Base-by-base conservation (phyloP, 2,888 invertebrate genomes). In the Hemicrepidius hirtus region DNA sequence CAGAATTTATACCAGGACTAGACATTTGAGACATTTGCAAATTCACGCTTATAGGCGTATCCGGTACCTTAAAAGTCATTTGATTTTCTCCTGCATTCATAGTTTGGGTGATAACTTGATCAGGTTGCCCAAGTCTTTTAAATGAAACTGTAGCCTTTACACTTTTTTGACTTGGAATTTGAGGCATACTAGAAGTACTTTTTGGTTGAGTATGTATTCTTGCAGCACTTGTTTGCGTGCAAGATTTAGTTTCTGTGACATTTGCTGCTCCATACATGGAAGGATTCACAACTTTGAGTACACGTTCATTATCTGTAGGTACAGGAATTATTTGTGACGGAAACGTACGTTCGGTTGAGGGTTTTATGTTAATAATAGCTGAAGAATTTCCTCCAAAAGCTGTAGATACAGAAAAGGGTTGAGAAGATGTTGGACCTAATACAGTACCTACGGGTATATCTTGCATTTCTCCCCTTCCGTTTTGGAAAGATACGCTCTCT, bases 281-380 rank as follows among this genome's bases (percentile, higher is more conserved):
- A 55, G 12, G n/a, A 13, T n/a, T 18, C 16, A 21, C n/a, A 6
- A 13, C 0, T 18, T 5, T n/a, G 10, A 16, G 2, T 55, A 18
- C 13, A 9, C 9, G 7, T 18, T 13, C 46, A 2, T 0, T 2
- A 18, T 3, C 10, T 16, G 0, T 18, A 16, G 20, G 13, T 12
- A 41, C 32, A 0, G 50, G 32, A n/a, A 60, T 46, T 40, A 12
- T 60, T 46, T 49, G 10, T n/a, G 49, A 68, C 13, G 24, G 21
- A 60, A 50, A 53, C 10, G 32, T 10, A 10, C 60, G 37, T 40
- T 62, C 68, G 7, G 62, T 62, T 18, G 53, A 60, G 16, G 62
- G 41, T 40, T 68, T 68, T 18, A 68, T 68, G 18, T 18, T 68
- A 16, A 62, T 18, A 40, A 49, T 68, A 40, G 16, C 16, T 0